Evolutionary conservation across 1,140 invertebrate species (phyloP).

Genomic region (Drosophila prosaltans): DNA sequence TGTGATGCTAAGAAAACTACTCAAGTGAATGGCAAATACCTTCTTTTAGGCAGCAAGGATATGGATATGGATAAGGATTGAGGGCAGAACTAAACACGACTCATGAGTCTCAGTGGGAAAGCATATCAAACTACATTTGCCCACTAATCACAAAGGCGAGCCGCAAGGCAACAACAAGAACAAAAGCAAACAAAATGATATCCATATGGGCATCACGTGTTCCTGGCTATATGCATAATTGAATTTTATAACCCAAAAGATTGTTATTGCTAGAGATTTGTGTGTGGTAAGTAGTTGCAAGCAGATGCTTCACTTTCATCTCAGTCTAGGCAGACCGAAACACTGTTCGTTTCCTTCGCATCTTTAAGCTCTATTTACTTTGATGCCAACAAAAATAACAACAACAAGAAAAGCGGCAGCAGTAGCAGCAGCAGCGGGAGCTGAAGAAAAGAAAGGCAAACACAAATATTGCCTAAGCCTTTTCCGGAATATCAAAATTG

Average conservation of each 20-base stretch:
- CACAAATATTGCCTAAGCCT: slow-evolving; percentile 45
- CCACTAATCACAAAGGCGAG: slow-evolving; percentile 64
- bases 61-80: no score
- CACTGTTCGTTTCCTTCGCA: not conserved
- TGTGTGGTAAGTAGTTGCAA: slow-evolving; percentile 49
- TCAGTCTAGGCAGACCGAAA: not conserved
- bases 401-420: not conserved
- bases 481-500: slow-evolving; percentile 54
- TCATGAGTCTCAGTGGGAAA: slow-evolving; percentile 23
- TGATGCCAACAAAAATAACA: slow-evolving; percentile 21
- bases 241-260: slow-evolving; percentile 70
- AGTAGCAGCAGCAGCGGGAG: not conserved
- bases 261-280: slow-evolving; percentile 69
- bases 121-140: slow-evolving; percentile 50
- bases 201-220: slow-evolving; percentile 38
- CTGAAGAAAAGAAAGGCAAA: slow-evolving; percentile 23
- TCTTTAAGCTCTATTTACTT: slow-evolving; percentile 51
- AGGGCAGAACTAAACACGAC: not conserved
- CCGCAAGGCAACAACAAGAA: slow-evolving; percentile 40
- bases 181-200: slow-evolving; percentile 47
- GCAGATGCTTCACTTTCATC: slow-evolving; percentile 22
- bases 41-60: slow-evolving; percentile 10
- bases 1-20: slow-evolving; percentile 28
- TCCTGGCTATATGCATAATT: slow-evolving; percentile 66
- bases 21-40: slow-evolving; percentile 44